Base-by-base conservation (phyloP, 2,888 invertebrate genomes). In the Parasteatoda lunata region DNA sequence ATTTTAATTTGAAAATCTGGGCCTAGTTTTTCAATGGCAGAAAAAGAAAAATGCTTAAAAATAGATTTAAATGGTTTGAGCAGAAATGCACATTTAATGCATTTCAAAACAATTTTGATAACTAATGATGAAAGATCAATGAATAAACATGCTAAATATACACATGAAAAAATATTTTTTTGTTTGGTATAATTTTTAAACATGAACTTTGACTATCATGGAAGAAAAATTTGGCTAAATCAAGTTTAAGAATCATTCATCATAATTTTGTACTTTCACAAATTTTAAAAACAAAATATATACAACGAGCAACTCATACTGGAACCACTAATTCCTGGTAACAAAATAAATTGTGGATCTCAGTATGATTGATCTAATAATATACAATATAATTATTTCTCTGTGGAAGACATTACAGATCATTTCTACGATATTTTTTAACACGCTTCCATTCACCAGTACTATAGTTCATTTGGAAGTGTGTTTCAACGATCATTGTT, bases 391-490 rank as follows among this genome's bases (percentile, higher is more conserved):
- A 4, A 48, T 13, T 6, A 48, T 30, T 69, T 9, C 11, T 3
- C n/a, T 4, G 15, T 13, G 72, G 51, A 52, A 52, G 72, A 30
- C 49, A 72, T 72, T 72, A 59, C 13, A 15, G 51, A 13, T 93
- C 96, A 89, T 96, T 94, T 84, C 96, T 95, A 85, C 96, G 93
- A 92, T 95, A 96, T 91, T 98, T 98, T 92, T 97, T 97, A 90
- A 98, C 96, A 90, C 96, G 93, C 91, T 98, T 98, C 98, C 98
- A 99, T 92, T 98, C 98, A 51, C 98, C 98, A 79, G 97, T 98
- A 91, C 96, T 96, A 93, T 98, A 98, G 93, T 99, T 98, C 97
- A 99, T 97, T 92, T 98, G 97, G 94, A 99, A 98, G 92, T 97
- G 97, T 89, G 97, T 98, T 92, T 98, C 98, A 0, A 96, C 96